Percentiles rank a stretch among this genome's conserved stretches.
Evolutionary conservation across 2,888 invertebrate genomes (phyloP).

Genomic region (Nymphalis c-album): DNA sequence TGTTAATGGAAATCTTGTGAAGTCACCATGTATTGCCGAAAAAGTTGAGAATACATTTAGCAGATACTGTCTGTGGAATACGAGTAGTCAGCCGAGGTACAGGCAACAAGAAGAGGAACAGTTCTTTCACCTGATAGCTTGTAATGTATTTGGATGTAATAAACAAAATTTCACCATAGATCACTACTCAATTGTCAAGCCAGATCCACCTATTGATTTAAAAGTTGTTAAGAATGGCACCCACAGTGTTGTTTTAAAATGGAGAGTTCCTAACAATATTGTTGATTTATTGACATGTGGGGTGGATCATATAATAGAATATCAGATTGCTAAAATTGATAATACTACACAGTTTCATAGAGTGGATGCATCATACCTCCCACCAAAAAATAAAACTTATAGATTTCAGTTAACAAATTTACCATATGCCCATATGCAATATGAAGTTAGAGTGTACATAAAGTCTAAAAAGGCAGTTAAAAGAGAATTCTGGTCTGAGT

Average conservation of each 20-base stretch:
- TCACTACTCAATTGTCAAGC: conserved; percentile 79
- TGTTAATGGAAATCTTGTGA: conserved; percentile 49
- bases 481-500: conserved; percentile 87
- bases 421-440: conserved; percentile 84
- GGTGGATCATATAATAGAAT: conserved; percentile 70
- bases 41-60: conserved; percentile 41
- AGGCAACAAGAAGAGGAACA: conserved; percentile 72
- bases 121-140: conserved; percentile 81
- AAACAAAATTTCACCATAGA: conserved; percentile 79
- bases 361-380: conserved; percentile 59
- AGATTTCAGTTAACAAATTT: conserved; percentile 77
- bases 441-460: conserved; percentile 87
- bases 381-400: conserved; percentile 63
- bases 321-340: conserved; percentile 75
- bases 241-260: conserved; percentile 65
- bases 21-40: conserved; percentile 48
- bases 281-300: conserved; percentile 60
- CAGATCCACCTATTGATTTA: conserved; percentile 57
- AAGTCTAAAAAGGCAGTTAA: conserved; percentile 78
- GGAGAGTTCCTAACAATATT: conserved; percentile 66
- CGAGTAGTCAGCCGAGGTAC: conserved; percentile 64
- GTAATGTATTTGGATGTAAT: conserved; percentile 83
- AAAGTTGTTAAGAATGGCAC: conserved; percentile 54
- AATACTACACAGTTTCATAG: conserved; percentile 67
- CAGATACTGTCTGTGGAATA: conserved; percentile 60